Evolutionary conservation across 2,113 vertebrate genomes (phyloP).

Genomic region (Chaetorhynchus papuensis): DNA sequence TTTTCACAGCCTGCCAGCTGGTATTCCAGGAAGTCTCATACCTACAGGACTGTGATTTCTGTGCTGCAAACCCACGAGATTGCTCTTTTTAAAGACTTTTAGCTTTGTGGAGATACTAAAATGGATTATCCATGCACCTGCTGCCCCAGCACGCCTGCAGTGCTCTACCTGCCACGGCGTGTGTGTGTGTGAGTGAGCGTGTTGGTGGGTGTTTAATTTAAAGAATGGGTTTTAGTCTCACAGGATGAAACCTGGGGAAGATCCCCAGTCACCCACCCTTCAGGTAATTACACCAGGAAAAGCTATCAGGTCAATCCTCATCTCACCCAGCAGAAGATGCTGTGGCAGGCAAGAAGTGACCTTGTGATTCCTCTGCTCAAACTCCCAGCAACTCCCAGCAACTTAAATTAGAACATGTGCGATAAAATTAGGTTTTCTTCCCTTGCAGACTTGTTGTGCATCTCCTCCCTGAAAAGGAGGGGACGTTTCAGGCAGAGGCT

Average conservation of each 20-base stretch:
- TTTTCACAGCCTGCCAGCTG: not conserved
- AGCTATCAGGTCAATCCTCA: not conserved
- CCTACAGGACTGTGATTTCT: not conserved
- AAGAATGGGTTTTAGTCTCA: not conserved
- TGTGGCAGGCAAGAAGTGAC: not conserved
- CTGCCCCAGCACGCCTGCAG: accelerated
- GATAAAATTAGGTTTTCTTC: constrained; percentile 52
- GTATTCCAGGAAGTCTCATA: not conserved
- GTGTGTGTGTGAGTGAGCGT: not conserved
- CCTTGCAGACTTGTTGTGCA: not conserved
- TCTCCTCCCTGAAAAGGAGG: constrained; percentile 38
- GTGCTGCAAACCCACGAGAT: accelerated
- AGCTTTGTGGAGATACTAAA: not conserved
- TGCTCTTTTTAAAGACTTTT: not conserved
- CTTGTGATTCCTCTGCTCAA: not conserved
- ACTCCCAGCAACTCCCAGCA: not conserved
- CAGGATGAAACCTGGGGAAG: not conserved
- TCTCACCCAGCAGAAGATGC: not conserved
- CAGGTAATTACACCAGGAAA: not conserved
- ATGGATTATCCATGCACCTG: not conserved
- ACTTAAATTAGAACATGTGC: constrained; percentile 46
- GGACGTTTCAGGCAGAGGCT: constrained; percentile 19
- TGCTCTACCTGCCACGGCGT: not conserved
- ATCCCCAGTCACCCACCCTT: not conserved
- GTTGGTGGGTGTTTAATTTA: not conserved